phyloP scores from a whole-genome alignment of 2,888 invertebrate genomes.

The Lottia scabra region DNA sequence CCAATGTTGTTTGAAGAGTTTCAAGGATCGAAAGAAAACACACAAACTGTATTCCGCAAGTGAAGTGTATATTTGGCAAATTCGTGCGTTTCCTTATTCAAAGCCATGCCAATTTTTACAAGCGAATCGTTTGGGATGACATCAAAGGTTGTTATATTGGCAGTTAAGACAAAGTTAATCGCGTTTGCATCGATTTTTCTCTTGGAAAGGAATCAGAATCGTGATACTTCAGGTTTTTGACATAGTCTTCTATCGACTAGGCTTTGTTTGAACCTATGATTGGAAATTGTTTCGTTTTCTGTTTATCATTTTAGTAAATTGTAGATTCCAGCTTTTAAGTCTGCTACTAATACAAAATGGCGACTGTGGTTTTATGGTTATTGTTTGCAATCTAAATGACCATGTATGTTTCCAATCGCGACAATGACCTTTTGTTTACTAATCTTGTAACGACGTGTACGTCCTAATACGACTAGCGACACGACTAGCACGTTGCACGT shows the following conservation, averaged over 20 bases:
- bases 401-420: neutral
- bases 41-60: neutral
- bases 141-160: conserved; percentile 7
- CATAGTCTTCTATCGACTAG: neutral
- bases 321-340: too few relatives aligned
- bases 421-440: neutral
- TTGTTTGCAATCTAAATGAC: neutral
- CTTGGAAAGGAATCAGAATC: neutral
- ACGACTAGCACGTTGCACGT: neutral
- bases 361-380: neutral
- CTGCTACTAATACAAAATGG: neutral
- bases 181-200: neutral
- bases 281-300: neutral
- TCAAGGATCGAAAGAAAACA: neutral
- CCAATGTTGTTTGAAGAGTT: neutral
- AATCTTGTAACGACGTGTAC: neutral
- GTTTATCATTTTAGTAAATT: neutral
- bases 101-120: neutral
- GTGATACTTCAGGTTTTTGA: neutral
- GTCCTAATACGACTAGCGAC: neutral
- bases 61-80: conserved; percentile 5
- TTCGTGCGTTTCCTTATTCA: conserved; percentile 6
- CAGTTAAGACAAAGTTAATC: conserved; percentile 4
- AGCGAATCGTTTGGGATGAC: conserved; percentile 1
- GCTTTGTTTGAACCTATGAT: neutral